Base-by-base conservation (phyloP, 1,140 invertebrate species). In the Drosophila navojoa region DNA sequence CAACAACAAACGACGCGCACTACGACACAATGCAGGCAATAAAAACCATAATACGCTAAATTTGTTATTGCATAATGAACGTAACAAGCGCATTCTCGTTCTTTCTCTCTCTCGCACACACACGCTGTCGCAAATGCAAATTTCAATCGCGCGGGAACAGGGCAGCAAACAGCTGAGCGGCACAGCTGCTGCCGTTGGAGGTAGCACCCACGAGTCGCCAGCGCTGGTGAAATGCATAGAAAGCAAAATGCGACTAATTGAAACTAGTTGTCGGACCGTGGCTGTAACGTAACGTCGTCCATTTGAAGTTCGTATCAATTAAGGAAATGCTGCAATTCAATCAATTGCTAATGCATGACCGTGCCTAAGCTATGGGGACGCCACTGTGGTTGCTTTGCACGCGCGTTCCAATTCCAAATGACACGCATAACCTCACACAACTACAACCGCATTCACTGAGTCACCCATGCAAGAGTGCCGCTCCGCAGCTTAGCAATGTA, bases 241-340 rank as follows among this genome's bases (percentile, higher is more conserved):
- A 76, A 69, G 64, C 19, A 77, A 64, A 82, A 76, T 72, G 67
- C 79, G 59, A 69, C 84, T 87, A 87, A 87, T 87, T 87, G 82
- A 77, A 69, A 69, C 77, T 77, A 73, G 74, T 79, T 79, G 74
- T 58, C 35, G 59, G 59, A 35, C 49, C 22, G 35, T 32, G 44
- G 59, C 40, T 52, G 68, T 66, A 58, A 66, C 75, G 52, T 54
- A 49, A 72, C 63, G 15, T 40, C 71, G 59, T 76, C 60, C 82
- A 76, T 86, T 78, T 81, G 81, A 89, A 82, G 82, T 89, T 89
- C 84, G 84, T 82, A 87, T 87, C 82, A 87, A 89, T 87, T 87
- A 89, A 64, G 79, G 59, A 79, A 82, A 82, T 79, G 69, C 76
- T 79, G 72, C 82, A 89, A 79, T 87, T 87, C 84, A 79, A 87